Evolutionary conservation across 1,140 invertebrate genomes (phyloP).

Genomic region (Drosophila novamexicana): DNA sequence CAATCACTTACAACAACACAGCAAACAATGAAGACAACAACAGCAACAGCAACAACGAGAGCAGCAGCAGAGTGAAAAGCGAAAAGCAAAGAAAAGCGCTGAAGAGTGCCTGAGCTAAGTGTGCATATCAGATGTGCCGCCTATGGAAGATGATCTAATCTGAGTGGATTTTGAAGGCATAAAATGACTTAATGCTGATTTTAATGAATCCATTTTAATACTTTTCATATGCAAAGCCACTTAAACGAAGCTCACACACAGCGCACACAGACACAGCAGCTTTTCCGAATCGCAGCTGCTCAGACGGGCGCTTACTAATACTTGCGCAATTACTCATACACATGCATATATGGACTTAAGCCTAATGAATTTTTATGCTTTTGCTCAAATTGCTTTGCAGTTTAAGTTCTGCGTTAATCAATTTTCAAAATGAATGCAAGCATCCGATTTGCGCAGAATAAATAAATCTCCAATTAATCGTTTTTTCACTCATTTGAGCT

Average conservation of each 20-base stretch:
- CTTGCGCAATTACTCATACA: no score
- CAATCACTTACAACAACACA: slow-evolving; percentile 66
- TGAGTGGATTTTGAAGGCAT: slow-evolving; percentile 13
- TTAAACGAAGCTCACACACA: background rate
- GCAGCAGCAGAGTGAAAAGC: slow-evolving; percentile 12
- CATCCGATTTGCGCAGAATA: background rate
- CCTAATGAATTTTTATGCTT: no score
- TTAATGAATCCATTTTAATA: background rate
- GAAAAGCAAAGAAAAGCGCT: slow-evolving; percentile 17
- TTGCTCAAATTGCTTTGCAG: no score
- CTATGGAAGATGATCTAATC: slow-evolving; percentile 28
- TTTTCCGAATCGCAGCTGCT: no score
- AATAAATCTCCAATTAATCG: slow-evolving; percentile 39
- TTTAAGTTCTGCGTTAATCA: slow-evolving; percentile 1
- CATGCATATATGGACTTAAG: no score
- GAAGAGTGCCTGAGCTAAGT: slow-evolving; percentile 27
- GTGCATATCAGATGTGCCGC: slow-evolving; percentile 12
- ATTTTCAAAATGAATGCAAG: background rate
- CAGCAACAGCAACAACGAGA: slow-evolving; percentile 19
- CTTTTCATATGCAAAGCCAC: no score
- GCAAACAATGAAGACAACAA: slow-evolving; percentile 63
- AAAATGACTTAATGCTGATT: slow-evolving; percentile 16
- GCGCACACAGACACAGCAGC: background rate
- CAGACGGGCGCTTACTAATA: no score
- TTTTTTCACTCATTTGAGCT: slow-evolving; percentile 19